Evolutionary conservation across 2,888 invertebrate species (phyloP), one percentile per base, ranked within the genome.

Genomic region (Steinernema carpocapsae): DNA sequence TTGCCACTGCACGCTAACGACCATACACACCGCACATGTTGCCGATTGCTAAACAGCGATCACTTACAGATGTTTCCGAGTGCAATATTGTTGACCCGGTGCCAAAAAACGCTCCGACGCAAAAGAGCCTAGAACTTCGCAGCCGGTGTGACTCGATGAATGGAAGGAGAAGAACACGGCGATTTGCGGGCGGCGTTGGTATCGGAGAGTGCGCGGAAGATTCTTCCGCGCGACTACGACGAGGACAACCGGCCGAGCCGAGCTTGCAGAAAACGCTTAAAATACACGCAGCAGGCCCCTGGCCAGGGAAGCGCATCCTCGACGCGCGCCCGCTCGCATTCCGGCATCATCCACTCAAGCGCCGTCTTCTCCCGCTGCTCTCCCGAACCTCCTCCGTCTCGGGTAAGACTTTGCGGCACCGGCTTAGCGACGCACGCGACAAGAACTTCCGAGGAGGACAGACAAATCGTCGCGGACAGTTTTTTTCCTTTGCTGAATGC

Each of bases 1-100:
- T 26, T 56, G 56, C 56, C 56, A 56, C 56, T 56, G 56, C 48
- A n/a, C n/a, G 48, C 56, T 56, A 56, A 56, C 56, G 56, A 56
- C 56, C 56, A 26, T 56, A 56, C 56, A 56, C 56, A 24, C 56
- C 56, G 56, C 56, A 56, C 56, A 56, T 56, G 56, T 56, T 56
- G 56, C 56, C 56, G 22, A 56, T 26, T 56, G 56, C 26, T 56
- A 56, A 56, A 56, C 24, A 56, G 56, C 56, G 26, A 56, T 56
- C 56, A 56, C 56, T 56, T 56, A 56, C 56, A 56, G 56, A 56
- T 56, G 56, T 56, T 56, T 56, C 56, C 6, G 26, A 56, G 56
- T 56, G 56, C 56, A 56, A 56, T 56, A 56, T 26, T 26, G 26
- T 56, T 56, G 56, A 56, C 56, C 56, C 26, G 26, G 26, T 56